These are phyloP conservation scores for Tholera decimalis DNA, from an alignment of 2,888 invertebrate genomes.

Conservation along the genomic window DNA sequence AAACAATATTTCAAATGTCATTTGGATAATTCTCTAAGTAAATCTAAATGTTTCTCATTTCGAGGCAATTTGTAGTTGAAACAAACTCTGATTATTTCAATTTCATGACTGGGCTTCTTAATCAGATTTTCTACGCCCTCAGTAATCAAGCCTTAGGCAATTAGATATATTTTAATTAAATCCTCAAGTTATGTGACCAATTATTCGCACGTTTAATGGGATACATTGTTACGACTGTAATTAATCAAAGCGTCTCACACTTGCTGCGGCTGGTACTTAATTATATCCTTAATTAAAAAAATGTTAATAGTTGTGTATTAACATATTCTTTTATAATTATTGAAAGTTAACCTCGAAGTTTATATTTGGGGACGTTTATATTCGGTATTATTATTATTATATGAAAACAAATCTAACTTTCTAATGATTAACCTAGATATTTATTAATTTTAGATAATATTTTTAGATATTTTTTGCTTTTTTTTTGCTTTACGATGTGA, in stretches of 20 bases:
- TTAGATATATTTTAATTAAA: constrained; percentile 35
- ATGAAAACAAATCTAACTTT: too few relatives aligned
- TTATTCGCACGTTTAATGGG: constrained; percentile 5
- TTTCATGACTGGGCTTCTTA: constrained; percentile 9
- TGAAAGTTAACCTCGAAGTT: constrained; percentile 15
- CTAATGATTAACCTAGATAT: too few relatives aligned
- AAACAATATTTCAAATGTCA: constrained; percentile 22
- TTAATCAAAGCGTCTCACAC: constrained; percentile 18
- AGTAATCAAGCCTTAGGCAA: constrained; percentile 18
- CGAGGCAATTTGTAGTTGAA: constrained; percentile 27
- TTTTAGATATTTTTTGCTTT: too few relatives aligned
- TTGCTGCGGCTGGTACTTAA: constrained; percentile 13
- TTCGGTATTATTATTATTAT: too few relatives aligned
- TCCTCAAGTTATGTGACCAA: constrained; percentile 37
- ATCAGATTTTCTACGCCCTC: constrained; percentile 30
- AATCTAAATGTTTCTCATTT: constrained; percentile 29
- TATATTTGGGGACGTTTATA: too few relatives aligned
- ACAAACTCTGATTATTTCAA: constrained; percentile 26
- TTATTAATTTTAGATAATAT: too few relatives aligned
- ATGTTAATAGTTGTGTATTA: neutral
- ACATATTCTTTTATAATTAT: constrained; percentile 14
- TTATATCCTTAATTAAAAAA: constrained; percentile 9
- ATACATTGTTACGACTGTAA: constrained; percentile 17
- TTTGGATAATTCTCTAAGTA: constrained; percentile 18
- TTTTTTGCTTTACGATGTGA: too few relatives aligned